These are phyloP conservation scores for Romanogobio albipinnatus DNA, from an alignment of 2,113 vertebrate genomes.

Conservation along the genomic window DNA sequence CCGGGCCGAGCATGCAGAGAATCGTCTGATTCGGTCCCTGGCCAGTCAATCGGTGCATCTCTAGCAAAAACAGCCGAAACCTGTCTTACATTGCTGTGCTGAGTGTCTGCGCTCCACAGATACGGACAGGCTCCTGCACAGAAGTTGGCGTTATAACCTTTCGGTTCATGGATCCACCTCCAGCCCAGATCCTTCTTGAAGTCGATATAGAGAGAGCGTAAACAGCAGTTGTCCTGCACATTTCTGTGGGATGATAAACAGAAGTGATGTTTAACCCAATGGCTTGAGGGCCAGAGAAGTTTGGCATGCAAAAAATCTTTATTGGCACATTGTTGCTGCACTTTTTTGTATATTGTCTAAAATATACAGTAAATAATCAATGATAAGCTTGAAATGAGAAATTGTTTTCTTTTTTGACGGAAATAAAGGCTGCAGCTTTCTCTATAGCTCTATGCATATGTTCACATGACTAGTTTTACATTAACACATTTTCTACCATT, in stretches of 20 bases:
- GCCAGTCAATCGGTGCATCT: no score
- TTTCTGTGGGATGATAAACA: conserved; percentile 64
- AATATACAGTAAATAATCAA: not conserved
- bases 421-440: not conserved
- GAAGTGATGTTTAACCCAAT: not conserved
- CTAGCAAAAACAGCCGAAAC: no score
- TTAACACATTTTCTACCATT: not conserved
- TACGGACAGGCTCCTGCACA: conserved; percentile 81
- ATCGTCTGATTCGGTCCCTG: no score
- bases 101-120: conserved; percentile 81
- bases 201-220: conserved; percentile 79
- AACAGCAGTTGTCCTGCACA: conserved; percentile 80
- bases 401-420: no score
- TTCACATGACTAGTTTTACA: not conserved
- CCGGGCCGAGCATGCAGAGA: no score
- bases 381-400: not conserved
- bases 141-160: conserved; percentile 81
- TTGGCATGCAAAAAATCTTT: not conserved
- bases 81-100: conserved; percentile 75
- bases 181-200: conserved; percentile 80
- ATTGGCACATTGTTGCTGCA: not conserved
- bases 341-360: not conserved
- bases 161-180: conserved; percentile 81
- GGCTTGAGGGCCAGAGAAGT: not conserved
- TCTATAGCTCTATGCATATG: not conserved